Evolutionary conservation across 2,888 invertebrate genomes (phyloP), one percentile per base, ranked within the genome.

Genomic region (Drosophila putrida): DNA sequence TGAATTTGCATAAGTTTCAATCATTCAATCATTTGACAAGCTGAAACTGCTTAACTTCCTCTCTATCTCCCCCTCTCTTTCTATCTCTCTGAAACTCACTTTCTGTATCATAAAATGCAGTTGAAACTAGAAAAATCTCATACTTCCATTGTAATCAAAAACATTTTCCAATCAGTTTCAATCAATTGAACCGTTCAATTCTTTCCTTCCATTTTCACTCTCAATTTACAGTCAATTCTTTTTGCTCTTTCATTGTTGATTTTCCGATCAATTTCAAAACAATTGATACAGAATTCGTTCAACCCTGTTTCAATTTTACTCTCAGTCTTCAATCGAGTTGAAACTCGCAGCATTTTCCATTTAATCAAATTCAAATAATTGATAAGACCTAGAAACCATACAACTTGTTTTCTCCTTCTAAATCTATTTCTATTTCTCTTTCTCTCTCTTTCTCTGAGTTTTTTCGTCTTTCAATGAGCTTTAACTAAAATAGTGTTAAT

Each of bases 161-260:
- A 20, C n/a, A 4, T 35, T 49, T 11, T 38, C 15, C 46, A 31
- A 69, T 59, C 35, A 49, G 28, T 39, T 54, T 44, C 20, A 36
- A 46, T 70, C 62, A 57, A 27, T 11, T 70, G 38, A 20, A 10
- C 25, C 28, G 20, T 35, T 41, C n/a, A 46, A 31, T 2, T 8
- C 5, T 2, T 31, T 13, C 9, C 6, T 10, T 47, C 47, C 15
- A 47, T 47, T 31, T 31, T 13, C 2, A 1, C 13, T 39, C 13
- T 43, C 11, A 6, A 25, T 11, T 43, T 25, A 25, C 43, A 25
- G 3, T 11, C 6, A 41, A 13, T 15, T 0, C 20, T 1, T 20
- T n/a, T 15, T 0, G 0, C 15, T 4, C 10, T 4, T 20, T 41
- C 8, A 2, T 6, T 15, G 39, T 39, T 39, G 13, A 4, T 4